Base-by-base conservation (phyloP, 2,797 vertebrate species). In the Pteronotus mesoamericanus region DNA sequence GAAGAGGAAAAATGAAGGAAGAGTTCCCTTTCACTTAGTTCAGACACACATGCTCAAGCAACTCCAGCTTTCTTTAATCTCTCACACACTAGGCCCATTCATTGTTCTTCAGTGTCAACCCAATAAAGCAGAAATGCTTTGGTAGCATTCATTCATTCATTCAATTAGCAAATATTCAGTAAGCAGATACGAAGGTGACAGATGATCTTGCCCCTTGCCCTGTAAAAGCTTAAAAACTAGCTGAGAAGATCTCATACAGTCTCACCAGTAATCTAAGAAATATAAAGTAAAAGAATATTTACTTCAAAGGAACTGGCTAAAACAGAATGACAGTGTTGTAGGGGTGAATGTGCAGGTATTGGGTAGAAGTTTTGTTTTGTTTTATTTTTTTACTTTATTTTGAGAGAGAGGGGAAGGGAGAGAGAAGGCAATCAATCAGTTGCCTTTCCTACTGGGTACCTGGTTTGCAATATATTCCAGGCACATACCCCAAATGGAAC, bases 141-240 rank as follows among this genome's bases (percentile, higher is more conserved):
- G 37, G 46, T 11, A 78, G 34, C 10, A 85, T 48, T 80, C 51
- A 74, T 48, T 92, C n/a, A n/a, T n/a, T n/a, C n/a, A 78, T 48
- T 87, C n/a, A 75, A n/a, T 86, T 44, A 87, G 69, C 39, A 96
- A 89, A 92, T 74, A 34, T 74, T 88, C 37, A 96, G 34, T 75
- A 10, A 89, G 29, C 6, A n/a, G 26, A 74, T 22, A 86, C 24
- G 19, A 94, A 53, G 55, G 46, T 53, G 6, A 64, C 11, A 94
- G 39, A 59, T 44, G 26, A 92, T 69, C 44, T n/a, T 29, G 48
- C 72, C 44, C 15, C 64, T 74, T 79, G 77, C 32, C 39, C 53
- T 79, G 74, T 26, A 79, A 89, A 93, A 84, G 42, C 39, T 71
- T 89, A 61, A 86, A 80, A 92, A 79, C 51, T 84, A 94, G 44